Conservation (phyloP, 2,113 vertebrate genomes). For the Aptenodytes forsteri region DNA sequence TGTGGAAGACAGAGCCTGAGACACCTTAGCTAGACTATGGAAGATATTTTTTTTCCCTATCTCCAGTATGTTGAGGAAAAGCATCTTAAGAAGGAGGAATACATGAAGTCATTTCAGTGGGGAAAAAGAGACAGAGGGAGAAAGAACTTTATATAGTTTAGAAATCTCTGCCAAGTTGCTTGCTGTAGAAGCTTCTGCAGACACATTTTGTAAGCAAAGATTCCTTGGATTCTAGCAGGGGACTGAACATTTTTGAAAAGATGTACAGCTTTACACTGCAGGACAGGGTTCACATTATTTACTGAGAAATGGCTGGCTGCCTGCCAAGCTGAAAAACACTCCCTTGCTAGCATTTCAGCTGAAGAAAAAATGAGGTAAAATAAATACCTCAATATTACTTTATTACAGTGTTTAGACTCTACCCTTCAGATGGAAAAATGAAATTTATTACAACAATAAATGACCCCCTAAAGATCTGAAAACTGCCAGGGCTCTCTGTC, state of each 20-base stretch:
- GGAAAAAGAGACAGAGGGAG: not conserved
- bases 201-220: not conserved
- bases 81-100: not conserved
- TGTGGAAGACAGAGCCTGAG: not conserved
- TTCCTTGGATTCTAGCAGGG: not conserved
- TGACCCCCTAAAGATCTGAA: not conserved
- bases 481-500: not conserved
- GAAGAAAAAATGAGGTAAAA: conserved; percentile 18
- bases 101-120: not conserved
- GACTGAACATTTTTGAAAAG: conserved; percentile 14
- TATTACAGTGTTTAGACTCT: conserved; percentile 14
- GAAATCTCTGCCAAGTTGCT: not conserved
- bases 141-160: not conserved
- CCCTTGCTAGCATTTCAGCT: conserved; percentile 22
- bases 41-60: not conserved
- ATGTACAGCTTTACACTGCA: conserved; percentile 2
- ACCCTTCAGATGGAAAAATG: conserved; percentile 9
- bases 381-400: conserved; percentile 19
- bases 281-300: conserved; percentile 28
- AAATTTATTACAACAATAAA: conserved; percentile 30
- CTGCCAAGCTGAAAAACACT: conserved; percentile 22
- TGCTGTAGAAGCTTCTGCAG: not conserved
- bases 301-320: not conserved
- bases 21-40: not conserved
- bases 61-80: not conserved